Evolutionary conservation across 2,113 vertebrate genomes (phyloP), one percentile per base, ranked within the genome.

Genomic region (Colius striatus): DNA sequence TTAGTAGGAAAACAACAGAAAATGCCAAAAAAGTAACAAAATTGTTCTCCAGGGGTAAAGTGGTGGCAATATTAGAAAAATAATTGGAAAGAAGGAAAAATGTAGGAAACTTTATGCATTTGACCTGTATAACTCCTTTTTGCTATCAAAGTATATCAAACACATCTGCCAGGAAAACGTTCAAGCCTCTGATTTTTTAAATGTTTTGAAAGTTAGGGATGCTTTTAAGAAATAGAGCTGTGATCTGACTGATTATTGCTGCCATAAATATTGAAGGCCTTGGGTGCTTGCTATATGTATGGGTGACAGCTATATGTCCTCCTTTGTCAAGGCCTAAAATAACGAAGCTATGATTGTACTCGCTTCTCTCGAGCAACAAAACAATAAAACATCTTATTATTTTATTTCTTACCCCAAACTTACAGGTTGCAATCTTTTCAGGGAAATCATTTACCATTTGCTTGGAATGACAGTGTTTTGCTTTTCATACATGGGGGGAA

Each of bases 191-290:
- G 5, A 11, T 86, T 29, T 38, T 21, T 45, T 27, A 3, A 51
- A 36, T 73, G 43, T 9, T 23, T 17, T 11, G 63, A 9, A 82
- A 79, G 7, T 53, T 48, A 22, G 58, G 38, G 62, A 45, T 83
- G 51, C 12, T 72, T 72, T 80, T 18, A 62, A 82, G 82, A 67
- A 74, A 45, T 26, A 75, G 36, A 83, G 65, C 50, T 60, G 79
- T 41, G 92, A 43, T 94, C 57, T 32, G 50, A 73, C 67, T 93
- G 87, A 77, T 89, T 87, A 92, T 83, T 90, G 71, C 48, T 32
- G 79, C 87, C 60, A 72, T 95, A 78, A 97, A 92, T 81, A 74
- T 9, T 1, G 32, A 71, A 81, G 71, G 78, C 54, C 76, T 93
- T 84, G 73, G 54, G 80, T 84, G 88, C 66, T 20, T 90, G 62